phyloP scores from a whole-genome alignment of 2,888 invertebrate species.

The Caradrina clavipalpis region DNA sequence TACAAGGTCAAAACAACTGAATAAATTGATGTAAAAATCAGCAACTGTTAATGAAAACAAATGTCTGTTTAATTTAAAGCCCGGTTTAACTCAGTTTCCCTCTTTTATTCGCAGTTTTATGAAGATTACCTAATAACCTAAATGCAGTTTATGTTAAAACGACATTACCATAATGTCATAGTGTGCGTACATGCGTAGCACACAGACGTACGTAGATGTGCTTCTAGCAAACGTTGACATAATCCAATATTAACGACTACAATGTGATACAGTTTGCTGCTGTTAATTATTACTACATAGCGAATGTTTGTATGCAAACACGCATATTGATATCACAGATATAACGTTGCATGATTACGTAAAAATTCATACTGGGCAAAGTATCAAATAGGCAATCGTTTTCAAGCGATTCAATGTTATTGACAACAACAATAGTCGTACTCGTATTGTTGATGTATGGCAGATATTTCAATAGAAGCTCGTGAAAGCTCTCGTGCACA shows the following conservation, averaged over 20 bases:
- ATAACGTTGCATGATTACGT: neutral
- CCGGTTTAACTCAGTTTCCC: conserved; percentile 2
- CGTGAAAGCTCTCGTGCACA: neutral
- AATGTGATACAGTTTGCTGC: conserved; percentile 9
- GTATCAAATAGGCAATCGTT: conserved; percentile 11
- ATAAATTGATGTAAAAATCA: conserved; percentile 21
- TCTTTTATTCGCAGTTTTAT: neutral
- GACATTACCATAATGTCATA: conserved; percentile 15
- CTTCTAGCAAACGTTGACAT: neutral
- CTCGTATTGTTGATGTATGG: conserved; percentile 5
- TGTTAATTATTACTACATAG: conserved; percentile 2
- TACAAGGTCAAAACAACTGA: conserved; percentile 19
- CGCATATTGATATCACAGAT: neutral
- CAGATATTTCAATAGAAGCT: conserved; percentile 22
- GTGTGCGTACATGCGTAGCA: neutral
- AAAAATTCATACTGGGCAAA: neutral
- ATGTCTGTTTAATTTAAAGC: conserved; percentile 13
- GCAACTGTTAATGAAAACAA: conserved; percentile 12
- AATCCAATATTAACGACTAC: conserved; percentile 11
- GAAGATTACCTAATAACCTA: conserved; percentile 3
- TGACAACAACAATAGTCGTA: conserved; percentile 11
- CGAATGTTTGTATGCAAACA: conserved; percentile 5
- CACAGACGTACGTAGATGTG: neutral
- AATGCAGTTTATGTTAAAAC: neutral
- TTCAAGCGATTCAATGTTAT: conserved; percentile 4